phyloP scores from a whole-genome alignment of 2,888 invertebrate species.

The Lithophane semibrunnea region DNA sequence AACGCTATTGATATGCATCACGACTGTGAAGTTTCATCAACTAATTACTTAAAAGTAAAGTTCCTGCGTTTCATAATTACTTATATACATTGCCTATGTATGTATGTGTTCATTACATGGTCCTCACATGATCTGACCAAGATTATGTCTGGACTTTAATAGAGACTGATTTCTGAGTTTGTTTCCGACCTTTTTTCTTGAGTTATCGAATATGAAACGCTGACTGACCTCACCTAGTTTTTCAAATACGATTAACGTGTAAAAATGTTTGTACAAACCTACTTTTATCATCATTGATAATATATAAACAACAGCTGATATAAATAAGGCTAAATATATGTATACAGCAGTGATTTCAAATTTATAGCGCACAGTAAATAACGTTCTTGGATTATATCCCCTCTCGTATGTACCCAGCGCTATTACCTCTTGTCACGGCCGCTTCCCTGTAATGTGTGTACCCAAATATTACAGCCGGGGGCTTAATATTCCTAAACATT shows the following conservation, averaged over 20 bases:
- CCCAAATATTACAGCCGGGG: conserved; percentile 66
- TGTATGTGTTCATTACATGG: neutral
- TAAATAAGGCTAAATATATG: conserved; percentile 20
- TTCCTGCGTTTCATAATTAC: neutral
- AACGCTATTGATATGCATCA: neutral
- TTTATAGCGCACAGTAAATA: conserved; percentile 66
- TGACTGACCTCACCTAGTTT: too few relatives aligned
- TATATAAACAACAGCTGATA: neutral
- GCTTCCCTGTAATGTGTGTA: conserved; percentile 65
- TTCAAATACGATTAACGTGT: too few relatives aligned
- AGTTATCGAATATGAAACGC: too few relatives aligned
- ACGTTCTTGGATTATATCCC: conserved; percentile 53
- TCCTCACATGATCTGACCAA: too few relatives aligned
- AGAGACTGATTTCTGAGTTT: too few relatives aligned
- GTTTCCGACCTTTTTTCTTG: too few relatives aligned
- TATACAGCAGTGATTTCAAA: conserved; percentile 38
- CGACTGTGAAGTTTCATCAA: neutral
- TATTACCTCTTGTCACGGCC: conserved; percentile 63
- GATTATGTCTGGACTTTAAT: too few relatives aligned
- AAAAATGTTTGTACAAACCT: too few relatives aligned
- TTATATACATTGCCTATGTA: neutral
- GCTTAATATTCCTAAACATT: conserved; percentile 75
- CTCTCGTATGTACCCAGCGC: conserved; percentile 40
- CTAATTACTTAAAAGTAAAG: neutral
- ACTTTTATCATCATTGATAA: too few relatives aligned